Base-by-base conservation (phyloP, 2,797 vertebrate species). In the Gorsachius magnificus region DNA sequence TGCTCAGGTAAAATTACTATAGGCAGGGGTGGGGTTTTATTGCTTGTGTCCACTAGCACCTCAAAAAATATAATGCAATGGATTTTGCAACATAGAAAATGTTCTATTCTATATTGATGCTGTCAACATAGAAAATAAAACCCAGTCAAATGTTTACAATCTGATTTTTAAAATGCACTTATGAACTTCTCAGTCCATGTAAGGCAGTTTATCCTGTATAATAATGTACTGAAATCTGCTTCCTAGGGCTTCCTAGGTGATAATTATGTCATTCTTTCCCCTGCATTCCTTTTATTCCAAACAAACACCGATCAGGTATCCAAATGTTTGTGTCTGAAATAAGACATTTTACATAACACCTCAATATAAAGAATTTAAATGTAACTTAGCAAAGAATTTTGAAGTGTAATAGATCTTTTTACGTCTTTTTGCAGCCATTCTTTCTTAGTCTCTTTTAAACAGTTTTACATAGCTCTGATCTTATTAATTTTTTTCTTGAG, bases 311-410 rank as follows among this genome's bases (percentile, higher is more conserved):
- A n/a, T 41, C 19, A 41, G 12, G 25, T 51, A 43, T n/a, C 5
- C 2, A 68, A 33, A 63, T 33, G 5, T 10, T 70, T 22, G 8
- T 16, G 8, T 56, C 16, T 53, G 12, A 71, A 71, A 77, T 31
- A 65, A 69, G 29, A 16, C 2, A 6, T 35, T 77, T 85, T 33
- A 35, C 0, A 0, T 53, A 76, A 33, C 22, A 33, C 5, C 11
- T 75, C 16, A 28, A 4, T 41, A 53, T 28, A 24, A 79, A 76
- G 4, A 36, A 43, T 61, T 90, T 50, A 74, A 74, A 70, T 18
- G 8, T 38, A 21, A 24, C 11, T 76, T 28, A n/a, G 38, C 41
- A 51, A 58, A 81, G 24, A 35, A 43, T 57, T 14, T 28, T 54
- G 25, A 65, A 65, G 11, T 64, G 4, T 13, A 28, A 31, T 18